Evolutionary conservation across 2,113 vertebrate species (phyloP).

Genomic region (Athene cunicularia): DNA sequence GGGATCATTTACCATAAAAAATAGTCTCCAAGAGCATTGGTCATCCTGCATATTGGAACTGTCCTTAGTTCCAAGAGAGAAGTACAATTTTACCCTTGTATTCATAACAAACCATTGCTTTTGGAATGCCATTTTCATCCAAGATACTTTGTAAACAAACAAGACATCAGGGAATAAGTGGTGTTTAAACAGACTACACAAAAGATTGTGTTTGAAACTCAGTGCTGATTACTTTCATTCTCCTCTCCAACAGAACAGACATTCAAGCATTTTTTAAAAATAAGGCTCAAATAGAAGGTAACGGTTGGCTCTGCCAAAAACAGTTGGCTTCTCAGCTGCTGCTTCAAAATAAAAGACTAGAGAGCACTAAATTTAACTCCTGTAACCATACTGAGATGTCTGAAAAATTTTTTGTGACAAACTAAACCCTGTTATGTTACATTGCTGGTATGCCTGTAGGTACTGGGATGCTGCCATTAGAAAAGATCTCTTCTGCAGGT

Average conservation of each 20-base stretch:
- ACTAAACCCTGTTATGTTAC: neutral
- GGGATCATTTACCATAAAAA: neutral
- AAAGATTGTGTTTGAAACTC: neutral
- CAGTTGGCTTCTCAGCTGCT: neutral
- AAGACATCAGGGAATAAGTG: neutral
- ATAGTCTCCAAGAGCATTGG: neutral
- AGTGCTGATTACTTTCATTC: neutral
- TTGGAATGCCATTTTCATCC: neutral
- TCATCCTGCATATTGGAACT: neutral
- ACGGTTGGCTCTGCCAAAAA: neutral
- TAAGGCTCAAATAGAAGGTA: neutral
- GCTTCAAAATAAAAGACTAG: neutral
- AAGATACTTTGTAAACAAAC: slow-evolving; percentile 17
- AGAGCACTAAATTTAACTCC: neutral
- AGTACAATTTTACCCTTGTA: neutral
- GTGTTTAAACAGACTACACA: neutral
- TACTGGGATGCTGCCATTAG: neutral
- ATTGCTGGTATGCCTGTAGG: neutral
- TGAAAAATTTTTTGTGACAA: neutral
- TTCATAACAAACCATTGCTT: neutral
- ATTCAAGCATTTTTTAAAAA: neutral
- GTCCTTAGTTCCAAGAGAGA: neutral
- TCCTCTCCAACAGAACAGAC: neutral
- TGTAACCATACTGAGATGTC: neutral
- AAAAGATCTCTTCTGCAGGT: neutral